Evolutionary conservation across 1,140 invertebrate species (phyloP).

Genomic region (Drosophila chauvacae): DNA sequence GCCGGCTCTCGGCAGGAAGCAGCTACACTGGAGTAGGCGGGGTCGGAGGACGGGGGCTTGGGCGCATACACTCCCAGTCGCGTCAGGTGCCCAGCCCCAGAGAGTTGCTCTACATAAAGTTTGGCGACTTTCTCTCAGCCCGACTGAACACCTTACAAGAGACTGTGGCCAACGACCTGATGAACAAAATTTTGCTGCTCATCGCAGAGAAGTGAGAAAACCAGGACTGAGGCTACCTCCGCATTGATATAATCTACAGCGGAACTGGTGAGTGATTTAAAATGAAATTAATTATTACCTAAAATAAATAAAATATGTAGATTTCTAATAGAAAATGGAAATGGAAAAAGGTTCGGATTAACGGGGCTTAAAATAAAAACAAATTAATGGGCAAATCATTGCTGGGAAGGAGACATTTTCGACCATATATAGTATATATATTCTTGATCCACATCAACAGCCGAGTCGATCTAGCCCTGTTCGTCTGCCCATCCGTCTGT

Average conservation of each 20-base stretch:
- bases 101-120: slow-evolving; percentile 77
- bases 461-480: no score
- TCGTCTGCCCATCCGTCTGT: no score
- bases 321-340: neutral
- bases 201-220: slow-evolving; percentile 71
- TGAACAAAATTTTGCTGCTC: slow-evolving; percentile 77
- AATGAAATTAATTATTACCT: no score
- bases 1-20: slow-evolving; percentile 52
- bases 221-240: neutral
- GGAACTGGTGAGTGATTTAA: slow-evolving; percentile 7
- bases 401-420: no score
- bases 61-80: slow-evolving; percentile 8
- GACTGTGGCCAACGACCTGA: slow-evolving; percentile 76
- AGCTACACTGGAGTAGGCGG: slow-evolving; percentile 45
- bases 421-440: no score
- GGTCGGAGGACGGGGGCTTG: slow-evolving; percentile 6
- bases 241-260: slow-evolving; percentile 20
- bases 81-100: slow-evolving; percentile 47
- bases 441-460: no score
- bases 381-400: no score
- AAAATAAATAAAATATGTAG: neutral
- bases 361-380: no score
- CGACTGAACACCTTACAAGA: slow-evolving; percentile 78
- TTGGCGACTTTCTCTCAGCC: slow-evolving; percentile 79
- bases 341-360: no score